Evolutionary conservation across 1,140 invertebrate species (phyloP).

Genomic region (Tachypleus tridentatus): DNA sequence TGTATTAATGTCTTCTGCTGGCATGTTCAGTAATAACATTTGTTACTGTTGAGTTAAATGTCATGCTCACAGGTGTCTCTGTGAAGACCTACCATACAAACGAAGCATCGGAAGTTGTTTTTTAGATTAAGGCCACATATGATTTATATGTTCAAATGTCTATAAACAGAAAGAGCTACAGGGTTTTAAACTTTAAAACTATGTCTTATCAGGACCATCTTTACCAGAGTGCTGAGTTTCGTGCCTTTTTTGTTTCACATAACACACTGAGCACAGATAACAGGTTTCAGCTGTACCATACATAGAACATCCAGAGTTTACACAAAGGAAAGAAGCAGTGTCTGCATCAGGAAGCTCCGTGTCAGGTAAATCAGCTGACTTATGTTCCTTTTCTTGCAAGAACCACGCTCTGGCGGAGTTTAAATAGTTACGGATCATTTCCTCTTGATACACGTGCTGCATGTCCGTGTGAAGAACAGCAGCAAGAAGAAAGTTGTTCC

Average conservation of each 20-base stretch:
- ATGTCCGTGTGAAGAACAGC: slow-evolving; percentile 53
- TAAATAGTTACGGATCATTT: slow-evolving; percentile 76
- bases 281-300: slow-evolving; percentile 39
- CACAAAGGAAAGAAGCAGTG: slow-evolving; percentile 7
- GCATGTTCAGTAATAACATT: no score
- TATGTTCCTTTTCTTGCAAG: slow-evolving; percentile 34
- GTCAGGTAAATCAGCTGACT: slow-evolving; percentile 7
- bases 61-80: no score
- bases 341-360: no score
- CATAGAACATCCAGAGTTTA: slow-evolving; percentile 38
- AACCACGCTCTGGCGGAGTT: slow-evolving; percentile 57
- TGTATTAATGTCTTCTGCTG: no score
- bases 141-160: no score
- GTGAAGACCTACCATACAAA: no score
- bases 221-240: not conserved
- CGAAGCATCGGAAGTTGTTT: no score
- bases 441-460: slow-evolving; percentile 58
- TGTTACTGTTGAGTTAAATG: no score
- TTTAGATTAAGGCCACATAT: no score
- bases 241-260: slow-evolving; percentile 31
- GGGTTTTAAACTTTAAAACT: no score
- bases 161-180: no score
- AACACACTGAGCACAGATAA: slow-evolving; percentile 41
- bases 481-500: slow-evolving; percentile 37
- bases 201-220: no score